Base-by-base conservation (phyloP, 2,113 vertebrate species). In the Oostethus manadensis region DNA sequence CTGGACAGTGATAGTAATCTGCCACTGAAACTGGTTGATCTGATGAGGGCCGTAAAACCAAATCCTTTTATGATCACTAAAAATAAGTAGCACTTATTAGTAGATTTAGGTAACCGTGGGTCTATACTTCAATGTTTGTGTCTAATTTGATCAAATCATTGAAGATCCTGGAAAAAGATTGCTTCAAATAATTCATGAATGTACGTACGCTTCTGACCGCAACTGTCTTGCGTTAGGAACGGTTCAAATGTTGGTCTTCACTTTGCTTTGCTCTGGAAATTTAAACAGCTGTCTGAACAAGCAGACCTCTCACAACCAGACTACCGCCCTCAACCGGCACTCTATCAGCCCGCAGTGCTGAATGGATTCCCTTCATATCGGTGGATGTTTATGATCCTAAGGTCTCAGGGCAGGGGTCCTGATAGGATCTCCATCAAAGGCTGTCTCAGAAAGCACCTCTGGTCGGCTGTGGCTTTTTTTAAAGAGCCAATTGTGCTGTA, bases 351-450 rank as follows among this genome's bases (percentile, higher is more conserved):
- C 17, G 58, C 67, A 23, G 69, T 20, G 33, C 66, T 89, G 80
- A 89, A 91, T 87, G 73, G 86, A 58, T 66, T 64, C 78, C 70
- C 84, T 90, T 90, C 79, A 89, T 88, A 71, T 73, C 3, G 29
- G 66, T 49, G 0, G 56, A 21, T 63, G 76, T 89, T 89, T 88
- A 89, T 79, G 80, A 84, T 80, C 76, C 72, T 18, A 51, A 58
- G 29, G 76, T 72, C 79, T 72, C 74, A 74, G 73, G 79, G 72
- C 74, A 72, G 48, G 61, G 68, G 62, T 73, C 49, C 62, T 77
- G 86, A 88, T 87, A 82, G 46, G 62, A 84, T 85, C 84, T 78
- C 68, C 82, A 83, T 86, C 85, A 86, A 87, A 86, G 79, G 55
- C 65, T 48, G 55, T 58, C 76, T 82, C 79, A 77, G 76, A 83